Evolutionary conservation across 2,888 invertebrate genomes (phyloP), one percentile per base, ranked within the genome.

Genomic region (Troides aeacus): DNA sequence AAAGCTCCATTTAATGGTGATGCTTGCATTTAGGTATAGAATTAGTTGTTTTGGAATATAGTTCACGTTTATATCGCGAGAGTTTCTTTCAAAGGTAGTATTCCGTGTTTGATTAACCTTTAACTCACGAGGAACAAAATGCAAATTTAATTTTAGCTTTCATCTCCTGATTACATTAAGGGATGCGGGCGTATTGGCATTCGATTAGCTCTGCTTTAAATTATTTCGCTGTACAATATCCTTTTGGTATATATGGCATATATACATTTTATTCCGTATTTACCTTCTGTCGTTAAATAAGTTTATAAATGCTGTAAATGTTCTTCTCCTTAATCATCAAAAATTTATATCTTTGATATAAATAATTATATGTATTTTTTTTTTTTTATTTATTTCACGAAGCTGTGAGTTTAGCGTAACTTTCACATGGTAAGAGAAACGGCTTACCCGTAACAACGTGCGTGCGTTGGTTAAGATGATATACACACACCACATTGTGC

Each of bases 101-200:
- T 56, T 62, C 10, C n/a, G 4, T 46, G 36, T 68, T 64, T 23
- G 5, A 68, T 68, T 59, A 58, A 62, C 53, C 64, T 68, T 53
- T n/a, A 53, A 53, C 36, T 59, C 36, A n/a, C 10, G 18, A 6
- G 12, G 24, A 46, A 63, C 46, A 64, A 68, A 60, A 53, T 64
- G 23, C 60, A 64, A 62, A 42, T 68, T 60, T 17, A 23, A 57
- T 62, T 50, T 23, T 12, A 23, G 23, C 18, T 36, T 68, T 21
- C 12, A 39, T 64, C 60, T 30, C 42, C 53, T 23, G 62, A 68
- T 68, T 62, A 67, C 30, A 18, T 67, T 62, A 68, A 39, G 62
- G 36, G 62, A 67, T 67, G 67, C 67, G 67, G 67, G 67, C 39
- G 42, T 66, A 66, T 66, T 66, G 50, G 57, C 39, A 57, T 67